Conservation (phyloP, 2,113 vertebrate species). For the Peucedramus taeniatus region DNA sequence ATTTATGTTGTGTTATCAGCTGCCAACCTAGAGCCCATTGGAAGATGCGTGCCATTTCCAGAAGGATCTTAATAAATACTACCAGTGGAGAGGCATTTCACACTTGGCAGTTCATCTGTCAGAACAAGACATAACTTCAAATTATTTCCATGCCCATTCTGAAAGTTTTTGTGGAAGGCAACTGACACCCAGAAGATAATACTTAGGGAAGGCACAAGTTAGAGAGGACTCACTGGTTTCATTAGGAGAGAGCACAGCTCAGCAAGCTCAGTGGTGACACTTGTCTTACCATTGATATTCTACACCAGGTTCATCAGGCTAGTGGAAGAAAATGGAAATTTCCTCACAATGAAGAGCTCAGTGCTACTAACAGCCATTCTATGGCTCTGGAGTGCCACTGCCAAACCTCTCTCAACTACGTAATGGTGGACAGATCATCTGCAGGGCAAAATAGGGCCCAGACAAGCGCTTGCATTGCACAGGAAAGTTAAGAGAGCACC, state of each 20-base stretch:
- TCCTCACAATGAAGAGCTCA: not conserved
- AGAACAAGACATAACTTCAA: conserved; percentile 44
- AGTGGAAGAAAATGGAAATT: not conserved
- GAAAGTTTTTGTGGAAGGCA: not conserved
- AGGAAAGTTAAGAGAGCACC: not conserved
- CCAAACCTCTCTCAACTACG: not conserved
- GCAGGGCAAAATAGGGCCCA: not conserved
- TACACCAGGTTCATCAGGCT: not conserved
- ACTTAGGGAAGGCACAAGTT: not conserved
- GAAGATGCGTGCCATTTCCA: conserved; percentile 50
- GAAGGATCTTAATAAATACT: conserved; percentile 44
- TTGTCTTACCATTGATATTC: not conserved
- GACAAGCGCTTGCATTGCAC: rapidly evolving
- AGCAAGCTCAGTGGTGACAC: not conserved
- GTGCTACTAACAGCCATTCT: not conserved
- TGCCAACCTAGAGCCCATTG: conserved; percentile 6
- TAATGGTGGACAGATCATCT: not conserved
- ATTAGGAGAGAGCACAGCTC: not conserved
- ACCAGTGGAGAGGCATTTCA: conserved; percentile 41
- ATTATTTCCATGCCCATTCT: conserved; percentile 16
- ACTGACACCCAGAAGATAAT: not conserved
- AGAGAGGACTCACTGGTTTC: not conserved
- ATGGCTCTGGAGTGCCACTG: not conserved
- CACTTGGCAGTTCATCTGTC: conserved; percentile 31
- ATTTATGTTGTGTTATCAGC: conserved; percentile 36